Conservation (phyloP, 2,797 vertebrate species). For the Chelidonichthys spinosus region DNA sequence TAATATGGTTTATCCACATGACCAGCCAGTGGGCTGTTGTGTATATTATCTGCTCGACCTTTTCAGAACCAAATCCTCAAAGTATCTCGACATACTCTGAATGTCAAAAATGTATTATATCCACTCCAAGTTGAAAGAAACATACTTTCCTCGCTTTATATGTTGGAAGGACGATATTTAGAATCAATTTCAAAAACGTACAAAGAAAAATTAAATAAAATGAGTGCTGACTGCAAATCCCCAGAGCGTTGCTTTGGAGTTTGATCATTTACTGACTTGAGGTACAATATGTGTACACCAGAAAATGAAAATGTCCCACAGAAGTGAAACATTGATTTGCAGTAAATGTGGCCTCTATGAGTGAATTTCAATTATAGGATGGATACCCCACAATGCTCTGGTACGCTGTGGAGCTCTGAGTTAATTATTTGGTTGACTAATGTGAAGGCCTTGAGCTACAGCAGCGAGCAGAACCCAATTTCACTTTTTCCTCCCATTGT, state of each 20-base stretch:
- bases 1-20: neutral
- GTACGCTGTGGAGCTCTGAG: slow-evolving; percentile 39
- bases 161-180: slow-evolving; percentile 34
- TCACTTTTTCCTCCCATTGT: slow-evolving; percentile 38
- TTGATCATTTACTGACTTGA: slow-evolving; percentile 47
- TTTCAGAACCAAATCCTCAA: slow-evolving; percentile 14
- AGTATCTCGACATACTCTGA: neutral
- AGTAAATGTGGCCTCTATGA: slow-evolving; percentile 58
- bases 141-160: slow-evolving; percentile 11
- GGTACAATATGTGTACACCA: slow-evolving; percentile 43
- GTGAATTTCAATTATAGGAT: slow-evolving; percentile 68
- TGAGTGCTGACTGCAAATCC: slow-evolving; percentile 51
- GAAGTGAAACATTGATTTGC: slow-evolving; percentile 64
- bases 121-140: too few relatives aligned
- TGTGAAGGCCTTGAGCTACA: slow-evolving; percentile 57
- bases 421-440: slow-evolving; percentile 75
- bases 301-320: slow-evolving; percentile 61
- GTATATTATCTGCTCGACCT: slow-evolving; percentile 13
- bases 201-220: slow-evolving; percentile 28
- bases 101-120: slow-evolving; percentile 1
- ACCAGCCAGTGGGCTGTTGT: neutral
- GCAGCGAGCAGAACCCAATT: slow-evolving; percentile 35
- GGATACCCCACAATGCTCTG: slow-evolving; percentile 52
- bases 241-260: slow-evolving; percentile 24
- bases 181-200: slow-evolving; percentile 31